Percentiles rank a stretch among this genome's conserved stretches.
phyloP scores from a whole-genome alignment of 2,113 vertebrate species.

The Casuarius casuarius region DNA sequence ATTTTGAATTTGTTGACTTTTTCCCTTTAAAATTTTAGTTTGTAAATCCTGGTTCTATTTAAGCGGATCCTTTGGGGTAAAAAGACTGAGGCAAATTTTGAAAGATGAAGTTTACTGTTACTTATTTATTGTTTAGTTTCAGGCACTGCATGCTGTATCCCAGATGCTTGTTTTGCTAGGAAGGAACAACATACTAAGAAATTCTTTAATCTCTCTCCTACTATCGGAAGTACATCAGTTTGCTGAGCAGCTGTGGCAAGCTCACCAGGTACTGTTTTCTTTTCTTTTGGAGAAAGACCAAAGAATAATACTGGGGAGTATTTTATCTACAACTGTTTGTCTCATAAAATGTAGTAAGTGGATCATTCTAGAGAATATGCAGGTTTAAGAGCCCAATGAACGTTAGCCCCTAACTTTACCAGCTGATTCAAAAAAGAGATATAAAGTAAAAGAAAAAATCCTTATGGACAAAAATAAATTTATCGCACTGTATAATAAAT shows the following conservation, averaged over 20 bases:
- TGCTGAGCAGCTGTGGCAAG: conserved; percentile 76
- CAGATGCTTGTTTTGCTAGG: conserved; percentile 80
- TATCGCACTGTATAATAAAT: background rate
- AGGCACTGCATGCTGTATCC: conserved; percentile 73
- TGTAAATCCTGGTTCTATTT: background rate
- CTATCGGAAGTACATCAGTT: conserved; percentile 79
- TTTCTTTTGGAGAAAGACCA: background rate
- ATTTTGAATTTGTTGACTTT: background rate
- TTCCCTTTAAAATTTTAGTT: background rate
- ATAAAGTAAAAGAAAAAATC: background rate
- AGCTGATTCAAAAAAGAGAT: background rate
- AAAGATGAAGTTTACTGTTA: background rate
- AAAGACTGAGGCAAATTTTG: background rate
- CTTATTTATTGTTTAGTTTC: conserved; percentile 75
- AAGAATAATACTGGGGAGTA: background rate
- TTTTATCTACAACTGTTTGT: background rate
- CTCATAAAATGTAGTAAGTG: background rate
- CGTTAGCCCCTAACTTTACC: background rate
- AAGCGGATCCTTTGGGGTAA: background rate
- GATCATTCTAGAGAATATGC: background rate
- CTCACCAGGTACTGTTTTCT: conserved; percentile 79
- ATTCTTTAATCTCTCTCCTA: conserved; percentile 79
- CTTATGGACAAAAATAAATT: background rate
- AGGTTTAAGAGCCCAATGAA: background rate
- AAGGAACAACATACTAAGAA: conserved; percentile 74